Conservation (phyloP, 2,113 vertebrate species). For the Bucco capensis region DNA sequence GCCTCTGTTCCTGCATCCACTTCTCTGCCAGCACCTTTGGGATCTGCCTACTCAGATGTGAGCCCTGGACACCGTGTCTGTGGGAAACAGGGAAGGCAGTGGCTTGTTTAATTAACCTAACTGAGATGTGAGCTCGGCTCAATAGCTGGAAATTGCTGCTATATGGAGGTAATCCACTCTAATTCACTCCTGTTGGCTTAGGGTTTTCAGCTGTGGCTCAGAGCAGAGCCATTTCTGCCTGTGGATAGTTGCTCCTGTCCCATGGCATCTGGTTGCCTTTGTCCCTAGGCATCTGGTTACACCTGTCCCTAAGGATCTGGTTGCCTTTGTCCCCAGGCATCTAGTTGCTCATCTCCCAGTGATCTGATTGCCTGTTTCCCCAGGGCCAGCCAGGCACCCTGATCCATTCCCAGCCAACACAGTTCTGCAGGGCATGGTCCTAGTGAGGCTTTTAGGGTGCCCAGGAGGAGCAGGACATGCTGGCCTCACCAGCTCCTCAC, state of each 20-base stretch:
- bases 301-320: neutral
- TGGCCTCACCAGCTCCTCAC: accelerated
- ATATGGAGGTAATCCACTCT: neutral
- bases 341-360: neutral
- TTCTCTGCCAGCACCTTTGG: accelerated
- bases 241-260: too few species aligned
- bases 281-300: neutral
- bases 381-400: too few species aligned
- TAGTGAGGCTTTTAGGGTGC: neutral
- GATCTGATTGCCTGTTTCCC: neutral
- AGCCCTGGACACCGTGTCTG: accelerated
- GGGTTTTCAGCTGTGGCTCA: neutral
- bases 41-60: neutral
- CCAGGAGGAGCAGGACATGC: accelerated
- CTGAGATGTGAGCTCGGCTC: neutral
- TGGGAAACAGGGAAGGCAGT: neutral
- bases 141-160: neutral
- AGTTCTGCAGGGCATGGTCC: accelerated
- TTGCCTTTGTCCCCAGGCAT: neutral
- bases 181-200: neutral
- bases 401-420: accelerated
- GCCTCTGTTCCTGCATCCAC: accelerated
- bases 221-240: neutral
- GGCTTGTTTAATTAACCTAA: neutral
- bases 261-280: accelerated